Evolutionary conservation across 2,113 vertebrate genomes (phyloP), one percentile per base, ranked within the genome.

Genomic region (Silurus meridionalis): DNA sequence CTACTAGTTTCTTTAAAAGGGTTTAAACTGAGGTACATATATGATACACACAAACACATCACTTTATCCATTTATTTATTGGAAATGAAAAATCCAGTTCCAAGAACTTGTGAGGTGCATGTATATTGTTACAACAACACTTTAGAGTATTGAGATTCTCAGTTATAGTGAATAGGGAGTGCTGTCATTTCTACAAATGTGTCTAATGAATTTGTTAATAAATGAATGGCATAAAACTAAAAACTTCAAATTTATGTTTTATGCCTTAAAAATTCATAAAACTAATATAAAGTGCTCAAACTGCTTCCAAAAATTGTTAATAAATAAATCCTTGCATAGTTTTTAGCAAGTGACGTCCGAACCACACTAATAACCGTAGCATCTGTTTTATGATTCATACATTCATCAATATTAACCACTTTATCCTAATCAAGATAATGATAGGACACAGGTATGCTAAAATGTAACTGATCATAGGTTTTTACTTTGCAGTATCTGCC

Each of bases 401-500:
- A 67, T 67, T 15, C 0, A 14, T 69, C 25, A 37, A 67, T 15
- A 67, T 28, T 28, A 15, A 69, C 66, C 1, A 6, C 13, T 69
- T 37, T 17, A 37, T 37, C 13, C 10, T 69, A 25, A 14, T 17
- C 28, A 37, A 28, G 28, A 17, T 69, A 15, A 8, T 37, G 25
- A 69, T 37, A 6, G 25, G 15, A 37, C 14, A 5, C 14, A 48
- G 15, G 28, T 46, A 21, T 50, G 15, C 8, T 50, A 48, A 50
- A 72, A 21, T 8, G 21, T 9, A 48, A 46, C 14, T 0, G 19
- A 74, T 48, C 23, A 11, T 52, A 15, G 23, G 6, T 53, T 9
- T 69, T 95, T 92, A 98, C 97, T 94, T 98, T 98, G 92, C 97
- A 98, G 92, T 95, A 96, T 85, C 97, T 96, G 80, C 97, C 97